These are phyloP conservation scores for Ceratina japonica DNA, from an alignment of 1,140 invertebrate species.

Conservation along the genomic window DNA sequence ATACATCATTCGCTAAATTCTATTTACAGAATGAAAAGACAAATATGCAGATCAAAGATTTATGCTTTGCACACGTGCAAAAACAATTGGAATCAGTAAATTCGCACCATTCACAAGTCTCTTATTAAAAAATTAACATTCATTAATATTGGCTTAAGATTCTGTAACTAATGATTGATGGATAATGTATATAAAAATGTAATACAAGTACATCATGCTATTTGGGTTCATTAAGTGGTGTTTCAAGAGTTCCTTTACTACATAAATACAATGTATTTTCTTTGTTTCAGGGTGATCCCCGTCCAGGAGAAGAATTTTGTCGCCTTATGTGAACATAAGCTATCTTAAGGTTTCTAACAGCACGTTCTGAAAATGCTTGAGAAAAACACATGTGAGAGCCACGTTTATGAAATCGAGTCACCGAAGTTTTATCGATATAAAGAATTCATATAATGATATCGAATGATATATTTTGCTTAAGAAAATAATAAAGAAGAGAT, in stretches of 20 bases:
- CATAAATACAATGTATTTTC: slow-evolving; percentile 47
- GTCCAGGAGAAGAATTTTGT: slow-evolving; percentile 82
- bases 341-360: slow-evolving; percentile 58
- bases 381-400: slow-evolving; percentile 56
- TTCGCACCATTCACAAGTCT: background rate
- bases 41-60: background rate
- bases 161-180: slow-evolving; percentile 22
- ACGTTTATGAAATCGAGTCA: slow-evolving; percentile 40
- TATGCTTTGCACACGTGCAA: slow-evolving; percentile 10
- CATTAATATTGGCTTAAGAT: slow-evolving; percentile 45
- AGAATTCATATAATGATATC: slow-evolving; percentile 48
- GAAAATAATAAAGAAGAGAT: slow-evolving; percentile 44
- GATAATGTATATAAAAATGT: slow-evolving; percentile 12
- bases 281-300: slow-evolving; percentile 81
- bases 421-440: slow-evolving; percentile 39
- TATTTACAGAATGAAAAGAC: background rate
- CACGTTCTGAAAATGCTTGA: slow-evolving; percentile 38
- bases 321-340: slow-evolving; percentile 81
- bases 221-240: slow-evolving; percentile 22
- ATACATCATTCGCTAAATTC: slow-evolving; percentile 4
- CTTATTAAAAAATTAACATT: slow-evolving; percentile 28
- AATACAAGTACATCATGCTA: slow-evolving; percentile 19
- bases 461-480: slow-evolving; percentile 53
- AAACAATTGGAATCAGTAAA: slow-evolving; percentile 8
- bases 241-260: slow-evolving; percentile 30